Base-by-base conservation (phyloP, 2,113 vertebrate genomes). In the Aptenodytes forsteri region DNA sequence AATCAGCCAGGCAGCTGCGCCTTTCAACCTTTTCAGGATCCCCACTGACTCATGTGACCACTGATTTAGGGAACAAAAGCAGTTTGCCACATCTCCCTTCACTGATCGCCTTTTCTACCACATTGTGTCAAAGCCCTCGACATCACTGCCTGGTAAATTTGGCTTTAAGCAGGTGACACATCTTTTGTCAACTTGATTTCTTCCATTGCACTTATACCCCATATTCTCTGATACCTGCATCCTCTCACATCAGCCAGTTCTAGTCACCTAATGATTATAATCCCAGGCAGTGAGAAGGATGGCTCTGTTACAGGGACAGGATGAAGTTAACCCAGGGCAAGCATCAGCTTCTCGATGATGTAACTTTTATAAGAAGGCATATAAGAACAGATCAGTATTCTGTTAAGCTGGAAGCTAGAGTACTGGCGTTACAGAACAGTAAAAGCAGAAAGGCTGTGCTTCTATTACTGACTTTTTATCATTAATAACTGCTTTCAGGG, bases 401-500 rank as follows among this genome's bases (percentile, higher is more conserved):
- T 30, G 38, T 21, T 25, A 34, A 66, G 42, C 54, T 70, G 75
- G 25, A 64, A 89, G 76, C 16, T 38, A 40, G n/a, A 0, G 0
- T 16, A 29, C 50, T 66, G 72, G 17, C 9, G 6, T 30, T 49
- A 6, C 23, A 25, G 26, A 40, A 5, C 11, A 23, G n/a, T 4
- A 46, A 59, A 16, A 84, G 25, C 56, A 69, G 52, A 85, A 55
- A 59, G 52, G 36, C 36, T 59, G 27, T 38, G 22, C 10, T 80
- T 44, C 55, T 10, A 12, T 26, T 88, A 95, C 98, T 98, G 83
- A 99, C 99, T 98, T 99, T 98, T 98, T 98, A 65, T 99, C 95
- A 10, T 98, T 98, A 93, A 99, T 99, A 89, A 99, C 98, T 1
- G 98, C 52, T 18, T 99, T 98, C 38, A 99, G 95, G 20, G 98